Conservation (phyloP, 2,888 invertebrate species). For the Neria commutata region DNA sequence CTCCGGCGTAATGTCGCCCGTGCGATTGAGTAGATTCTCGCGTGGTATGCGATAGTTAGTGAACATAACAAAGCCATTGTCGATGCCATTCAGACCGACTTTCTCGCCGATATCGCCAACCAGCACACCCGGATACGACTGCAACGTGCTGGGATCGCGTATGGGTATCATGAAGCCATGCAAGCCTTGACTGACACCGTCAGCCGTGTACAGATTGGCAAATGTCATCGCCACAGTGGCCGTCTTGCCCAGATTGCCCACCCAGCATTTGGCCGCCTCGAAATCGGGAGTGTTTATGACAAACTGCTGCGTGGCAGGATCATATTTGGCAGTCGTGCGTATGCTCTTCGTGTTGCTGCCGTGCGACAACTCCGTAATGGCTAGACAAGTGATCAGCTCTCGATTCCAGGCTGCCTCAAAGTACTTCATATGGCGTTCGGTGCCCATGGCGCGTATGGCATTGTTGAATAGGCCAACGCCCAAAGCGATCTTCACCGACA, state of each 20-base stretch:
- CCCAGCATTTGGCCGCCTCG: slow-evolving; percentile 96
- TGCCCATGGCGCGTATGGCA: slow-evolving; percentile 75
- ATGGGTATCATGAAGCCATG: slow-evolving; percentile 90
- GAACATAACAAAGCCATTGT: slow-evolving; percentile 92
- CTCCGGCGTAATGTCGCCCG: slow-evolving; percentile 85
- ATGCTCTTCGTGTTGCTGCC: slow-evolving; percentile 93
- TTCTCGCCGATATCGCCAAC: slow-evolving; percentile 95
- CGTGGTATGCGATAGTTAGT: slow-evolving; percentile 86
- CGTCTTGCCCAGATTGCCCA: slow-evolving; percentile 88
- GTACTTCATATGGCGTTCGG: slow-evolving; percentile 74
- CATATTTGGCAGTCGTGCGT: slow-evolving; percentile 89
- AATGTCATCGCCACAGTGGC: slow-evolving; percentile 87
- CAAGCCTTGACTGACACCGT: slow-evolving; percentile 80
- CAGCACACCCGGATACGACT: slow-evolving; percentile 81
- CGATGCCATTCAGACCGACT: slow-evolving; percentile 87
- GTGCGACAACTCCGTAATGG: slow-evolving; percentile 91
- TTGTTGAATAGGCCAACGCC: slow-evolving; percentile 79
- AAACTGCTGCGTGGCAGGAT: slow-evolving; percentile 77
- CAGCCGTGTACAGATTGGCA: slow-evolving; percentile 84
- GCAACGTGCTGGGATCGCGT: slow-evolving; percentile 76
- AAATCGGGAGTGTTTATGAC: slow-evolving; percentile 91
- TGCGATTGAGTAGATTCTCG: slow-evolving; percentile 83
- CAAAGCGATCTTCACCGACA: slow-evolving; percentile 79
- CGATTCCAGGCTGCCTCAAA: slow-evolving; percentile 74
- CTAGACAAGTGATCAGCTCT: slow-evolving; percentile 81